Percentiles rank a stretch among this genome's conserved stretches.
Conservation (phyloP, 2,888 invertebrate genomes). For the Leptura quadrifasciata region DNA sequence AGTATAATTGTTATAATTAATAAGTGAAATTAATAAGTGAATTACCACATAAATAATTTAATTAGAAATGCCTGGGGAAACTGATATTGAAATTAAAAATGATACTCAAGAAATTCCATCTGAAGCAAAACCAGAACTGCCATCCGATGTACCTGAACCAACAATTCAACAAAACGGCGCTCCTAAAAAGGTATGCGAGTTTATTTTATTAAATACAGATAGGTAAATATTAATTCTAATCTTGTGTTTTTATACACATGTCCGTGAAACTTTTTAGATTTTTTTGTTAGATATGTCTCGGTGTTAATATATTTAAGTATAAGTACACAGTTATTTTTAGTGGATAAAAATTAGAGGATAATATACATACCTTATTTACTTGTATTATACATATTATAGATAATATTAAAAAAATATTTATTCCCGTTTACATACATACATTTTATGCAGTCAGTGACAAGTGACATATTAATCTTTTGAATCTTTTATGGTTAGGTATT, state of each 20-base stretch:
- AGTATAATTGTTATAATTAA: conserved; percentile 25
- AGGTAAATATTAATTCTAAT: background rate
- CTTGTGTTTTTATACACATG: background rate
- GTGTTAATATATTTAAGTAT: too few relatives aligned
- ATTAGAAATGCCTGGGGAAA: conserved; percentile 34
- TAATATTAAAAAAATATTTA: too few relatives aligned
- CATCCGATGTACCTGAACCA: conserved; percentile 4
- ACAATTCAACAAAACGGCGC: conserved; percentile 34
- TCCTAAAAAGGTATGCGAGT: conserved; percentile 34
- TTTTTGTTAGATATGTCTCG: background rate
- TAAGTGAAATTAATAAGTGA: conserved; percentile 39
- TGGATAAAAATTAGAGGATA: too few relatives aligned
- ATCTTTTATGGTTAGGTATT: too few relatives aligned
- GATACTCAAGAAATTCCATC: conserved; percentile 18
- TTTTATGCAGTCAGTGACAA: too few relatives aligned
- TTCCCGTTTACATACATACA: too few relatives aligned
- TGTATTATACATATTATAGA: too few relatives aligned
- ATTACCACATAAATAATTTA: conserved; percentile 6
- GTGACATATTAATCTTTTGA: too few relatives aligned
- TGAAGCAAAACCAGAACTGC: background rate
- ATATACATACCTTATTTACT: too few relatives aligned
- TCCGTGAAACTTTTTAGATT: background rate
- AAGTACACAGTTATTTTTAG: too few relatives aligned
- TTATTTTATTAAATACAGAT: background rate
- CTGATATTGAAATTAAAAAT: conserved; percentile 29